A percentile compares a stretch with the other conserved stretches of the same genome.
These are phyloP conservation scores for Benitochromis conjunctus DNA, from an alignment of 2,113 vertebrate genomes.

Conservation along the genomic window DNA sequence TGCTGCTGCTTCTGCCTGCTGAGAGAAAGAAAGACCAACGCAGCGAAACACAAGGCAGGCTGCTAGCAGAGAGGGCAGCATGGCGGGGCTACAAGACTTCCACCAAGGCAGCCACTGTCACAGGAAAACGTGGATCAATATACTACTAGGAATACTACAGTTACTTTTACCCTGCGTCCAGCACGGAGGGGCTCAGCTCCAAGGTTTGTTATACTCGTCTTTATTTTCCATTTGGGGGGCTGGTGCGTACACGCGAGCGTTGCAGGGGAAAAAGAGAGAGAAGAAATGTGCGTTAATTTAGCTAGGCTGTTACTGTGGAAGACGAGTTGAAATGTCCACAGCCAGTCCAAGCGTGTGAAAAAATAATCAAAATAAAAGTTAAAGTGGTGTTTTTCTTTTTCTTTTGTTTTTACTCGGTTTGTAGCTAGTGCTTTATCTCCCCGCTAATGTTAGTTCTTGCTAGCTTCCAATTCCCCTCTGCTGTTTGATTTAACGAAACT, in stretches of 20 bases:
- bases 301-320: not conserved
- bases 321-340: not conserved
- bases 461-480: constrained; percentile 34
- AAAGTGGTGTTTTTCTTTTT: not conserved
- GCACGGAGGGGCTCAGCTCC: constrained; percentile 83
- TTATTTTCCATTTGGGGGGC: not conserved
- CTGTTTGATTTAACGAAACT: not conserved
- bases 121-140: constrained; percentile 84
- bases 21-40: constrained; percentile 34
- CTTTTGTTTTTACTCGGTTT: not conserved
- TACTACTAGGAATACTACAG: constrained; percentile 84
- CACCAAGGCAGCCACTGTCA: constrained; percentile 80
- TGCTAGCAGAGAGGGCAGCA: constrained; percentile 76
- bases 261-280: not conserved
- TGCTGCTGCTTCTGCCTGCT: constrained; percentile 3
- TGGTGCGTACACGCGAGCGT: not conserved
- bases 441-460: constrained; percentile 38
- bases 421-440: constrained; percentile 22
- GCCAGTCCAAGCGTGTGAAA: not conserved
- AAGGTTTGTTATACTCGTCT: constrained; percentile 73
- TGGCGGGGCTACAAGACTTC: constrained; percentile 87
- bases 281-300: constrained; percentile 28
- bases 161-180: constrained; percentile 81
- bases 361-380: not conserved
- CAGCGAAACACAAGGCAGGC: constrained; percentile 50